These are phyloP conservation scores for Anabas testudineus DNA, from an alignment of 2,797 vertebrate species.

Conservation along the genomic window DNA sequence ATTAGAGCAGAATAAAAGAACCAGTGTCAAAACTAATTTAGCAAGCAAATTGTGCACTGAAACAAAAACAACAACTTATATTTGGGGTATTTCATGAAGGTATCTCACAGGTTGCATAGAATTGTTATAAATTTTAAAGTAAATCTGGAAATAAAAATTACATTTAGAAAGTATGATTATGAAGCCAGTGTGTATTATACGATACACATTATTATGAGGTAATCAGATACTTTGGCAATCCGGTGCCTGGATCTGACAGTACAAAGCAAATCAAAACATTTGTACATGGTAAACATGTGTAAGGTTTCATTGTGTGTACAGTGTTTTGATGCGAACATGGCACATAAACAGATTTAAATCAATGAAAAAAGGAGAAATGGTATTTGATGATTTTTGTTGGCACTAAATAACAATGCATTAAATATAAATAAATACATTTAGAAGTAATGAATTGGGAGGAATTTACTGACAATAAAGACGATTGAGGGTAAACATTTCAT, in stretches of 20 bases:
- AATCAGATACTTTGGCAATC: slow-evolving; percentile 64
- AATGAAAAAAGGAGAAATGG: slow-evolving; percentile 17
- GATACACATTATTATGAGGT: slow-evolving; percentile 63
- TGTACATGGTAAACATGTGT: slow-evolving; percentile 12
- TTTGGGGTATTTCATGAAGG: slow-evolving; percentile 52
- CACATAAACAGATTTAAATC: slow-evolving; percentile 17
- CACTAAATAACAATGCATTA: slow-evolving; percentile 25
- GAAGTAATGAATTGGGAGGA: slow-evolving; percentile 41
- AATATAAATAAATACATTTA: slow-evolving; percentile 73
- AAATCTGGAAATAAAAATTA: slow-evolving; percentile 60
- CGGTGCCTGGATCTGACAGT: slow-evolving; percentile 36
- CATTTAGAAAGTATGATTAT: slow-evolving; percentile 42
- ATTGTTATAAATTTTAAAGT: slow-evolving; percentile 71
- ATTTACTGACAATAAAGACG: slow-evolving; percentile 25
- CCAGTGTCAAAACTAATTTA: slow-evolving; percentile 53
- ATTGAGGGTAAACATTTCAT: slow-evolving; percentile 38
- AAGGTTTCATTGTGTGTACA: slow-evolving; percentile 24
- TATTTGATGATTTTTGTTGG: slow-evolving; percentile 17
- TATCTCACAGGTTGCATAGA: slow-evolving; percentile 80
- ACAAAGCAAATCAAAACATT: slow-evolving; percentile 22
- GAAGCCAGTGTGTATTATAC: slow-evolving; percentile 30
- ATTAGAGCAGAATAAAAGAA: slow-evolving; percentile 53
- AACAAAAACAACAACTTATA: slow-evolving; percentile 35
- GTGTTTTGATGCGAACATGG: slow-evolving; percentile 30
- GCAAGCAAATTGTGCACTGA: slow-evolving; percentile 56